Evolutionary conservation across 1,140 invertebrate genomes (phyloP), one percentile per base, ranked within the genome.

Genomic region (Drosophila equinoxialis): DNA sequence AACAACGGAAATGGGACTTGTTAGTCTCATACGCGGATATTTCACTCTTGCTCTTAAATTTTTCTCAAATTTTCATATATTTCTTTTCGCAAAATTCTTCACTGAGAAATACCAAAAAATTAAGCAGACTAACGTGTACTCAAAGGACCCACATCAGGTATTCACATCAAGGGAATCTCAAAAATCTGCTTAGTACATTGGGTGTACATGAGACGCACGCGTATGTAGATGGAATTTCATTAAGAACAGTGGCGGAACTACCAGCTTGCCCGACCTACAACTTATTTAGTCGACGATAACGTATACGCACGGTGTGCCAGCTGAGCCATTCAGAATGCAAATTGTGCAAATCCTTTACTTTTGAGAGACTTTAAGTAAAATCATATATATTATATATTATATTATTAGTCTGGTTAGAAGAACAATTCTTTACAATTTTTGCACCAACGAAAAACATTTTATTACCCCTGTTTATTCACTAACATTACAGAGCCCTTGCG

Each of bases 141-240:
- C 17, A 51, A 51, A 51, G 45, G 45, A 51, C n/a, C 8, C 41
- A 57, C 37, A 70, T 57, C 54, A 60, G 77, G 37, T 65, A 76
- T 51, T 51, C 17, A 14, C 66, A 60, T 65, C 57, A 33, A 39
- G 66, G 74, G 69, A 77, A 77, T 71, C 77, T 65, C 39, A 33
- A 65, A 55, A 64, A 64, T 30, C 59, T 54, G 35, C 62, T 17
- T 73, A 35, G 30, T 23, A 20, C 17, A 23, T 17, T 45, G n/a
- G 13, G 3, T 23, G 23, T 3, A 26, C 1, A 45, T 20, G 45
- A 7, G 13, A 8, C 42, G 45, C 20, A 61, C 54, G 35, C 54
- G 35, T 42, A 55, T 23, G 26, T 54, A 26, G 62, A 61, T 41
- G 37, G 20, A 37, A 33, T 63, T n/a, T 63, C 3, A 55, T n/a